Conservation (phyloP, 2,797 vertebrate species). For the Streptopelia turtur region DNA sequence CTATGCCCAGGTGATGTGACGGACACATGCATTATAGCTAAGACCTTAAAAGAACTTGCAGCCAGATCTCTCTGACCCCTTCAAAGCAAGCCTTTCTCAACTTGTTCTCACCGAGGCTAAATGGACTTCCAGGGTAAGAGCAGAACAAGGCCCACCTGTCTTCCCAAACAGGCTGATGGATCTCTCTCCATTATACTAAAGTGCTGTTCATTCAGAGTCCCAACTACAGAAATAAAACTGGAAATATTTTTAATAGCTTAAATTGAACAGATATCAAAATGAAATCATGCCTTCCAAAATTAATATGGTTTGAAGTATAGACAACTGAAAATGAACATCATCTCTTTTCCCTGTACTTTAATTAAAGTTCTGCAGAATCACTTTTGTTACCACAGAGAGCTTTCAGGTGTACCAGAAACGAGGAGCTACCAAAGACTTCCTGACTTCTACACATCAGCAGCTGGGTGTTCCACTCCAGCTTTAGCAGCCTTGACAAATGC, state of each 20-base stretch:
- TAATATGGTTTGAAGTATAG: neutral
- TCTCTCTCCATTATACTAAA: neutral
- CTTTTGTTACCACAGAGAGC: neutral
- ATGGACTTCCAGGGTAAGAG: neutral
- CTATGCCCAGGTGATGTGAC: neutral
- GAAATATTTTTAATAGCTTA: neutral
- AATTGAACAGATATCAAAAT: neutral
- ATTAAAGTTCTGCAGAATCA: neutral
- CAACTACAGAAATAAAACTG: neutral
- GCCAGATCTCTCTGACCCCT: neutral
- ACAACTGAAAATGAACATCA: neutral
- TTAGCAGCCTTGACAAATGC: neutral
- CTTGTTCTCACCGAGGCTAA: neutral
- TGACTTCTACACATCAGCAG: neutral
- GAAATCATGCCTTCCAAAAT: slow-evolving; percentile 20
- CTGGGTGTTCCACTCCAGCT: neutral
- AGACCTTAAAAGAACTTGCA: slow-evolving; percentile 12
- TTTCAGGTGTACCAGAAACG: neutral
- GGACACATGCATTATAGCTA: neutral
- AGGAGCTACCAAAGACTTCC: neutral
- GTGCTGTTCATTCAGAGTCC: neutral
- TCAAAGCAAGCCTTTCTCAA: neutral
- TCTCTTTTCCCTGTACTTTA: neutral
- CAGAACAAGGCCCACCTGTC: neutral
- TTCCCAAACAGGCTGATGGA: neutral